A percentile compares a stretch with the other conserved stretches of the same genome.
Conservation (phyloP, 2,113 vertebrate genomes). For the Callithrix jacchus region DNA sequence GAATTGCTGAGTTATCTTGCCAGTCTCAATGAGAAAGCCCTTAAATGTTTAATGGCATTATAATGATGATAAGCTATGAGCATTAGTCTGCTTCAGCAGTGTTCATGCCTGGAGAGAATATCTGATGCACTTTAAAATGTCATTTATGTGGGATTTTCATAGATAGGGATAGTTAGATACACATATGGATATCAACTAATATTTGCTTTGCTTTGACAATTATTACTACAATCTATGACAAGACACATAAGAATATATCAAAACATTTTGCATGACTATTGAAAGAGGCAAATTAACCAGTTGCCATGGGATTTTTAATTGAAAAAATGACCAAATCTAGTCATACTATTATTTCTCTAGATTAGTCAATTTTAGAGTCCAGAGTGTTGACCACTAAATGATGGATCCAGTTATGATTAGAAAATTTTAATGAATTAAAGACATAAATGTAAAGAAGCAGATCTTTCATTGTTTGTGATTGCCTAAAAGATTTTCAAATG, state of each 20-base stretch:
- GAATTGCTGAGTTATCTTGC: conserved; percentile 63
- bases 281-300: neutral
- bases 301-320: neutral
- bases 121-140: conserved; percentile 65
- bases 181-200: conserved; percentile 38
- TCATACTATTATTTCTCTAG: neutral
- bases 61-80: conserved; percentile 74
- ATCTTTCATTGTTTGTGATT: neutral
- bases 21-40: conserved; percentile 58
- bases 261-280: neutral
- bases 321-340: neutral
- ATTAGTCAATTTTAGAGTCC: neutral
- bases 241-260: neutral
- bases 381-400: neutral
- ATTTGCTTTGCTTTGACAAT: conserved; percentile 59
- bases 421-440: neutral
- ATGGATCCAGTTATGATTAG: neutral
- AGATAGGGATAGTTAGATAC: neutral
- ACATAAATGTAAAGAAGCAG: neutral
- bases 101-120: conserved; percentile 62
- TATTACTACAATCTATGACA: conserved; percentile 8
- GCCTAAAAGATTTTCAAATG: neutral
- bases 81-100: conserved; percentile 65
- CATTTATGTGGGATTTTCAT: conserved; percentile 58
- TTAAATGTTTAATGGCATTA: conserved; percentile 74